Evolutionary conservation across 1,140 invertebrate species (phyloP), one percentile per base, ranked within the genome.

Genomic region (Euura lappo): DNA sequence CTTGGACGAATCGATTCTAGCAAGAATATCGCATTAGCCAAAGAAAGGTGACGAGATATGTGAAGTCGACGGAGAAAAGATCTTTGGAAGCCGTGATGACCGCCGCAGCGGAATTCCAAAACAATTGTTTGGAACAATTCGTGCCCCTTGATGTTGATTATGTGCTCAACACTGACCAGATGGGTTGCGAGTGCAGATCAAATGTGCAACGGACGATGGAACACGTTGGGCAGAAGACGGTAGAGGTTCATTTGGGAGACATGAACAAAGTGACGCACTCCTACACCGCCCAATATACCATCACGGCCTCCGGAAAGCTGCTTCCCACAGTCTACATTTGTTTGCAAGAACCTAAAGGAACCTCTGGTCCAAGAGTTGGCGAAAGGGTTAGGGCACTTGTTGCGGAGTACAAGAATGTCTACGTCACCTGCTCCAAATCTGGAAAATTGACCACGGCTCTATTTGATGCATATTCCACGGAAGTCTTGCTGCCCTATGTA

Each of bases 101-200:
- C 28, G 28, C 28, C 28, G 28, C 28, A 28, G 28, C 28, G 28
- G 28, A 28, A 28, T 28, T 28, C 28, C 28, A 28, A 28, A 28
- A 28, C 28, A 28, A 28, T 28, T 28, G 28, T 28, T 28, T 28
- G 28, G 28, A 28, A 28, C 28, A 28, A 28, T 28, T 28, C 28
- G 28, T 28, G 28, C 28, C 28, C 28, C 28, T 28, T 2, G 47
- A 75, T 7, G 73, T 66, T 6, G 4, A 72, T 2, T 68, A 68
- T 73, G 44, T 78, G 10, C 69, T 78, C 6, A 76, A 78, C 69
- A 74, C 71, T 2, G 73, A 78, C 71, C 73, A 78, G 7, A 78
- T 71, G 6, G 72, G 72, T 8, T 75, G 66, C 8, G 67, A 76
- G 28, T 78, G 75, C 43, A 71, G 44, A 65, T 68, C 10, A 8